A percentile compares a stretch with the other conserved stretches of the same genome.
These are phyloP conservation scores for Merodon equestris DNA, from an alignment of 2,888 invertebrate genomes.

Conservation along the genomic window DNA sequence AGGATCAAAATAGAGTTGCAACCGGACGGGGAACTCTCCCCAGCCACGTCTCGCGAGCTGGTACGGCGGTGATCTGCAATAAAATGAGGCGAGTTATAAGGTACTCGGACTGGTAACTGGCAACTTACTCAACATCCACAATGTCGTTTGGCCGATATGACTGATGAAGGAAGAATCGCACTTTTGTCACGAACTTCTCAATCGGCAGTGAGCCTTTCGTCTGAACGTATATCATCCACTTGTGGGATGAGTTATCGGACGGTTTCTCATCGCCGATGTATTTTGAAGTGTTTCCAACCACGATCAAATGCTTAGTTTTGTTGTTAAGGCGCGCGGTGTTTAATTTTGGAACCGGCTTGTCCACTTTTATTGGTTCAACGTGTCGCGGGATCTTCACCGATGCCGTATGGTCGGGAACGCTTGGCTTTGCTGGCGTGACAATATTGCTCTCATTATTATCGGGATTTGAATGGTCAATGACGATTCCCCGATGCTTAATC, in stretches of 20 bases:
- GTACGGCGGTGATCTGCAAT: conserved; percentile 86
- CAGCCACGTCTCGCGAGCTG: conserved; percentile 92
- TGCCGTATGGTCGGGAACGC: conserved; percentile 20
- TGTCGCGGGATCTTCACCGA: conserved; percentile 74
- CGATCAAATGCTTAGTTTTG: conserved; percentile 81
- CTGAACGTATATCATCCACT: conserved; percentile 94
- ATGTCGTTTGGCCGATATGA: conserved; percentile 93
- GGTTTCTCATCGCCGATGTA: conserved; percentile 86
- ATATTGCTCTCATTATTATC: conserved; percentile 1
- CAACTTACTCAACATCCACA: conserved; percentile 85
- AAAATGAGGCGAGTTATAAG: conserved; percentile 11
- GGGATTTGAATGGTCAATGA: conserved; percentile 74
- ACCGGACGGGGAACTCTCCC: conserved; percentile 93
- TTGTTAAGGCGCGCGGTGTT: conserved; percentile 81
- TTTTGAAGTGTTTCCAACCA: conserved; percentile 88
- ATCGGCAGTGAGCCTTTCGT: conserved; percentile 83
- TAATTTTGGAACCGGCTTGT: conserved; percentile 78
- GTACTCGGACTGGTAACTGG: not conserved
- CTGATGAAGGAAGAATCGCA: conserved; percentile 86
- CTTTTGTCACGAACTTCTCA: conserved; percentile 84
- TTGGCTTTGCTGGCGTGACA: conserved; percentile 16
- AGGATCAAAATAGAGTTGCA: conserved; percentile 88
- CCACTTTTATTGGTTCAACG: conserved; percentile 77
- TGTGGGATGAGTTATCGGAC: conserved; percentile 86
- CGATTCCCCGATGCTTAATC: conserved; percentile 74